Conservation (phyloP, 2,888 invertebrate species). For the Drosophila fulvimacula region DNA sequence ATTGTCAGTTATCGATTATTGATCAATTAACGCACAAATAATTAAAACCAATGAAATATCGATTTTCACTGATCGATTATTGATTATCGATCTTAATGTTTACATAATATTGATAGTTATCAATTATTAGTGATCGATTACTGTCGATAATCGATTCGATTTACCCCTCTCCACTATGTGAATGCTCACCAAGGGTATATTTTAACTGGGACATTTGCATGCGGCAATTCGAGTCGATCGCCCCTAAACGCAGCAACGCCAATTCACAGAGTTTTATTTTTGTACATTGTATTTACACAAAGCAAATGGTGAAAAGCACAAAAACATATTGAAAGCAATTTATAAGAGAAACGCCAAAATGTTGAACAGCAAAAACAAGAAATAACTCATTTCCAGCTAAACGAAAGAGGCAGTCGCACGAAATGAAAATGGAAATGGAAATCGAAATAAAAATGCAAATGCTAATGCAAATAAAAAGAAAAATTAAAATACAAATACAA, state of each 20-base stretch:
- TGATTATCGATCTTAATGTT: too few relatives aligned
- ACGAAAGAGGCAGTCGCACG: slow-evolving; percentile 19
- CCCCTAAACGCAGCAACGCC: slow-evolving; percentile 7
- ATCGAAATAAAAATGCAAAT: not conserved
- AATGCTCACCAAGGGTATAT: not conserved
- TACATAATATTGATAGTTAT: too few relatives aligned
- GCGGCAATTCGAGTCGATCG: not conserved
- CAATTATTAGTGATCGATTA: not conserved
- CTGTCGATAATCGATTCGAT: not conserved
- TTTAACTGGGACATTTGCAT: not conserved
- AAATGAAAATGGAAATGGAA: slow-evolving; percentile 4
- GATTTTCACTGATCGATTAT: not conserved
- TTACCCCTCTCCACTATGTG: not conserved
- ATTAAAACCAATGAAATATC: too few relatives aligned
- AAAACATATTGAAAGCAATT: slow-evolving; percentile 38
- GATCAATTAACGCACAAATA: too few relatives aligned
- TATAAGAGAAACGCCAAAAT: slow-evolving; percentile 15
- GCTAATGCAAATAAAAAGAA: not conserved
- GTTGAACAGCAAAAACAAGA: not conserved
- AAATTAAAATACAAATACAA: not conserved
- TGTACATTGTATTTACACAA: slow-evolving; percentile 31
- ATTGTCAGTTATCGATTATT: not conserved
- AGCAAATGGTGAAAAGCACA: slow-evolving; percentile 9
- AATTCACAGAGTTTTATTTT: slow-evolving; percentile 17
- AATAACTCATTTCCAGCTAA: slow-evolving; percentile 41